A percentile compares a stretch with the other conserved stretches of the same genome.
These are phyloP conservation scores for Telmatherina bonti DNA, from an alignment of 2,797 vertebrate species.

Conservation along the genomic window DNA sequence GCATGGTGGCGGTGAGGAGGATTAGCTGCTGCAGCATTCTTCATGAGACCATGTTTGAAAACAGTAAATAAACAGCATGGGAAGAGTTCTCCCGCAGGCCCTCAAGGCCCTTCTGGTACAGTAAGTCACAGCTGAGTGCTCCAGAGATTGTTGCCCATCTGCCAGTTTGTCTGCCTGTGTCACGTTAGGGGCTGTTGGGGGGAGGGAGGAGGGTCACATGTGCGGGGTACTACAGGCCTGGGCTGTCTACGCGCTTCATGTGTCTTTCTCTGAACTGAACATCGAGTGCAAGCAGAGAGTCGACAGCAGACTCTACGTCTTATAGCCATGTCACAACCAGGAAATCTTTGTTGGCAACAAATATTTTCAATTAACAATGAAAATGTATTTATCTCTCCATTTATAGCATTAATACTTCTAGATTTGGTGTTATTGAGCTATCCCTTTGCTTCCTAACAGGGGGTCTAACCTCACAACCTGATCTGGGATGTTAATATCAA, in stretches of 20 bases:
- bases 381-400: no score
- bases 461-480: neutral
- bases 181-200: constrained; percentile 24
- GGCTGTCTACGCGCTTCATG: constrained; percentile 9
- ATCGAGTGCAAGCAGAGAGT: neutral
- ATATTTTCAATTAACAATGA: no score
- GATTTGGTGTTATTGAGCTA: neutral
- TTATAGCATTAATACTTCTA: neutral
- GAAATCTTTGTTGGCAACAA: no score
- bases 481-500: neutral
- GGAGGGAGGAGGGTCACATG: constrained; percentile 47
- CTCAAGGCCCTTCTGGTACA: constrained; percentile 53
- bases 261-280: constrained; percentile 30
- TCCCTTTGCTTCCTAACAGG: neutral
- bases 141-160: constrained; percentile 44
- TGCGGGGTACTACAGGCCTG: constrained; percentile 28
- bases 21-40: constrained; percentile 28
- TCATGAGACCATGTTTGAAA: constrained; percentile 40
- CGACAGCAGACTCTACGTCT: constrained; percentile 12
- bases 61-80: constrained; percentile 51
- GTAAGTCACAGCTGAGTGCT: constrained; percentile 65
- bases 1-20: constrained; percentile 15
- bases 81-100: constrained; percentile 31
- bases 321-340: no score
- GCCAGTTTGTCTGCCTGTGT: constrained; percentile 44